Conservation (phyloP, 2,888 invertebrate genomes). For the Toxonevra muliebris region DNA sequence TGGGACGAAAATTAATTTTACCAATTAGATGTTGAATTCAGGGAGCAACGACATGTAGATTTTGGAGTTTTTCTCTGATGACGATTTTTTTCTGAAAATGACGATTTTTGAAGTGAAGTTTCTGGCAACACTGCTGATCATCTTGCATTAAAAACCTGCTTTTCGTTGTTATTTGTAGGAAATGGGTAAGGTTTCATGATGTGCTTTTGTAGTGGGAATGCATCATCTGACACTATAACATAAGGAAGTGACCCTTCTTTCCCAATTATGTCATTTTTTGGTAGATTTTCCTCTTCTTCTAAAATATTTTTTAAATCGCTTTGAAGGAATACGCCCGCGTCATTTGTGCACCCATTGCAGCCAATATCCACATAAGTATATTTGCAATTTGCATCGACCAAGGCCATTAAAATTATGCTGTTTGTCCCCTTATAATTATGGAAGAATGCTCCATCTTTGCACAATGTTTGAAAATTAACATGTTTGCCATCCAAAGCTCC, state of each 20-base stretch:
- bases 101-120: no score
- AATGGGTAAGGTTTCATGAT: slow-evolving; percentile 32
- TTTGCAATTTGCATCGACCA: slow-evolving; percentile 32
- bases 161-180: not conserved
- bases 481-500: slow-evolving; percentile 38
- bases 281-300: no score
- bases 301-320: no score
- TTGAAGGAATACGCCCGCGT: slow-evolving; percentile 30
- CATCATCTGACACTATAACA: no score
- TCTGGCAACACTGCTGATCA: no score
- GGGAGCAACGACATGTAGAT: no score
- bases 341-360: slow-evolving; percentile 33
- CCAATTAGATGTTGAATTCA: no score
- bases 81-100: no score
- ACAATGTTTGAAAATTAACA: slow-evolving; percentile 27
- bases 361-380: slow-evolving; percentile 37
- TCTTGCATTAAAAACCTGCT: not conserved
- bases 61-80: no score
- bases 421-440: slow-evolving; percentile 36
- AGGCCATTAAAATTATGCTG: slow-evolving; percentile 35
- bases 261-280: no score
- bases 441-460: slow-evolving; percentile 29
- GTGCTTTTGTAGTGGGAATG: slow-evolving; percentile 32
- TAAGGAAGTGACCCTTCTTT: no score
- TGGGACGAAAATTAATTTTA: no score